Base-by-base conservation (phyloP, 1,140 invertebrate genomes). In the Bilobella aurantiaca region DNA sequence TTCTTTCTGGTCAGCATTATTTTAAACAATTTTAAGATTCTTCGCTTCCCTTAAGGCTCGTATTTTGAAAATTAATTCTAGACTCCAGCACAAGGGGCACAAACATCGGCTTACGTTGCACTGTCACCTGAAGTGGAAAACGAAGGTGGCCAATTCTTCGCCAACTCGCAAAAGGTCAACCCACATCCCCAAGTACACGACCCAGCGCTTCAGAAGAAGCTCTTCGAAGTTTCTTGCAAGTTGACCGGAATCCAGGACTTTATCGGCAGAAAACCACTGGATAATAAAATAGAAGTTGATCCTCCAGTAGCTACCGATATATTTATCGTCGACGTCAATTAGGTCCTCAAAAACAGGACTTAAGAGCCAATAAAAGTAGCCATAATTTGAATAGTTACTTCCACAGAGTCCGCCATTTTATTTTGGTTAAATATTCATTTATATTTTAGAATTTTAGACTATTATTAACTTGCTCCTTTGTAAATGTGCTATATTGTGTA, bases 31-130 rank as follows among this genome's bases (percentile, higher is more conserved):
- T 18, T 42, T 42, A 42, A 42, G n/a, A 12, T 42, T 42, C n/a
- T 8, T n/a, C 37, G 8, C 8, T 42, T n/a, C 37, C 37, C 8
- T 8, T n/a, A n/a, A 8, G 37, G 37, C 8, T 42, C n/a, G 37
- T 12, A 42, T 8, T 42, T 58, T 1, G 3, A 23, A 58, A n/a
- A 8, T 8, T 31, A 42, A 16, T 32, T 65, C 2, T 78, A 91
- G 86, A 86, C 80, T 16, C 84, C 89, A 25, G 82, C 83, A 69
- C 79, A 88, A 76, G 91, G 90, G 21, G 87, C 91, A 0, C 82
- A 83, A 30, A 81, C 86, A 0, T 82, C 90, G 37, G 78, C 89
- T 1, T 86, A 86, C 77, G 83, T 87, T 16, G 86, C 87, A 72
- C 79, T 92, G 12, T 85, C 86, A 53, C 79, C 83, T 56, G 78